phyloP scores from a whole-genome alignment of 2,797 vertebrate genomes.

The Enteromius radiatus region DNA sequence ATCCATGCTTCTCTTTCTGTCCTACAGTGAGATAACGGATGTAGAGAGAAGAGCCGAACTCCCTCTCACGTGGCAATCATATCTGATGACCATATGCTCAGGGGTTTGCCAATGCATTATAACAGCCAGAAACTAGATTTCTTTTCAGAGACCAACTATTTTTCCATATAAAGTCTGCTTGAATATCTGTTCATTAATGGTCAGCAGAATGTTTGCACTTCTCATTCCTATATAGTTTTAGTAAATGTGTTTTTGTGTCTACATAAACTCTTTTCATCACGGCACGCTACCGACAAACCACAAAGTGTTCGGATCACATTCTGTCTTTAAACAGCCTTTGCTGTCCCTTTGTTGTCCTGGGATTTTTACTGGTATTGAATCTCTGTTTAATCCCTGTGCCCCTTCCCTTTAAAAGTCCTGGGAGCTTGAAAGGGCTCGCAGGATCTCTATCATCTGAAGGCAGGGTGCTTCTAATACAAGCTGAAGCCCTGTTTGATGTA shows the following conservation, averaged over 20 bases:
- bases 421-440: constrained; percentile 42
- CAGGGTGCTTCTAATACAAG: constrained; percentile 44
- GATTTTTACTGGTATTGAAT: constrained; percentile 42
- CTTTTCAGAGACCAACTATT: neutral
- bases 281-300: neutral
- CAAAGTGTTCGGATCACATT: neutral
- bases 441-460: constrained; percentile 44
- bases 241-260: neutral
- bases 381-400: constrained; percentile 43
- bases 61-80: neutral
- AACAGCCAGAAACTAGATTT: neutral
- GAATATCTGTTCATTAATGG: neutral
- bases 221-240: neutral
- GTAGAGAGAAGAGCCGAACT: constrained; percentile 16
- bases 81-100: constrained; percentile 15
- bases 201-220: neutral
- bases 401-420: constrained; percentile 44
- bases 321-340: constrained; percentile 21
- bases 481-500: constrained; percentile 71
- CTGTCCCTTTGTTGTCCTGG: constrained; percentile 30
- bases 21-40: constrained; percentile 18
- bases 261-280: neutral
- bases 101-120: neutral
- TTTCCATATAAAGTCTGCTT: neutral
- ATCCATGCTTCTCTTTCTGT: constrained; percentile 33